These are phyloP conservation scores for Ostrea denselamellosa DNA, from an alignment of 1,140 invertebrate species.

Conservation along the genomic window DNA sequence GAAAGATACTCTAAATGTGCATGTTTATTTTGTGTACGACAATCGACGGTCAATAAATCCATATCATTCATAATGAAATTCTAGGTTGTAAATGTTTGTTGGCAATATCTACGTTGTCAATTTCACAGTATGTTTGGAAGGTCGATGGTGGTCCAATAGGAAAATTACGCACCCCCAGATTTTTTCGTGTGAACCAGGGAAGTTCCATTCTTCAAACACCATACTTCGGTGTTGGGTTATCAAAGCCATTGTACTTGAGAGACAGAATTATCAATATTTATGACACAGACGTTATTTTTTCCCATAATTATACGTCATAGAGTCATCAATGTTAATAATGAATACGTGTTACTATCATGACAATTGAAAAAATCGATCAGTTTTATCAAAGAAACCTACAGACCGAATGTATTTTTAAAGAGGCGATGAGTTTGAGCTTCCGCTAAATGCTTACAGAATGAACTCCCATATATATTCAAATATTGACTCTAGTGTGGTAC, in stretches of 20 bases:
- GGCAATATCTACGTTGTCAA: slow-evolving; percentile 35
- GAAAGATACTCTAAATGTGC: not conserved
- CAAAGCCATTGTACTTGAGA: not conserved
- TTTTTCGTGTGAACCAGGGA: not conserved
- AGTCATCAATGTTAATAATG: slow-evolving; percentile 6
- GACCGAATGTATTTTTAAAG: slow-evolving; percentile 1
- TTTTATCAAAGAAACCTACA: slow-evolving; percentile 20
- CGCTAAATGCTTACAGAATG: not conserved
- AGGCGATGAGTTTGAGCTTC: not conserved
- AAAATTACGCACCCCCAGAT: not conserved
- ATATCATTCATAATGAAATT: slow-evolving; percentile 27
- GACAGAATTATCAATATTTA: not conserved
- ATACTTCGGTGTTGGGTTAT: not conserved
- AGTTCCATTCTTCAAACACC: not conserved
- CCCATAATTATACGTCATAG: not conserved
- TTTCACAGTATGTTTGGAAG: slow-evolving; percentile 4
- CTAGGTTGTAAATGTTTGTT: slow-evolving; percentile 19
- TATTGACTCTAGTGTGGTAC: slow-evolving; percentile 32
- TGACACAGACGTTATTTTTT: not conserved
- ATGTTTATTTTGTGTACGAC: slow-evolving; percentile 16
- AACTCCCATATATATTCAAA: not conserved
- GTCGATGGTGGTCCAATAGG: slow-evolving; percentile 12
- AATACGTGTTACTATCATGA: slow-evolving; percentile 1
- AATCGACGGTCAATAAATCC: slow-evolving; percentile 20
- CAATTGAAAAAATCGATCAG: slow-evolving; percentile 22